Conservation (phyloP, 2,113 vertebrate genomes). For the Crotalus helleri region DNA sequence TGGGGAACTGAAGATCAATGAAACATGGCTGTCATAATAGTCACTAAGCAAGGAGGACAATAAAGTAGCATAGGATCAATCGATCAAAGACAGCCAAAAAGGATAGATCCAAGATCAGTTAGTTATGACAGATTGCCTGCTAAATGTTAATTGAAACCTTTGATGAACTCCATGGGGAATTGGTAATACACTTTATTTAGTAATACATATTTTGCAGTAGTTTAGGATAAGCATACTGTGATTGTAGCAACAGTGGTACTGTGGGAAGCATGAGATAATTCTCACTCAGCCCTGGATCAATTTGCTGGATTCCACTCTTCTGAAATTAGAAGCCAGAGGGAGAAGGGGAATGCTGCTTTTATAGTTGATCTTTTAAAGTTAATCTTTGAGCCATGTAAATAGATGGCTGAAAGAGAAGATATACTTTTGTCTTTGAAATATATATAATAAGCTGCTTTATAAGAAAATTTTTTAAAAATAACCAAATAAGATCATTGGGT, state of each 20-base stretch:
- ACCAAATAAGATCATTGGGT: neutral
- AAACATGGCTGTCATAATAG: neutral
- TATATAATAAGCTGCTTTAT: neutral
- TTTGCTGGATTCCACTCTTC: neutral
- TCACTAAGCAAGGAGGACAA: neutral
- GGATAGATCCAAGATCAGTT: neutral
- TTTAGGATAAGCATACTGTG: neutral
- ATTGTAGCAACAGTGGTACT: neutral
- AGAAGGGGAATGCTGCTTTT: neutral
- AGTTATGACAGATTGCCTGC: neutral
- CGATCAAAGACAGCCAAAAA: neutral
- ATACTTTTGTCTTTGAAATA: neutral
- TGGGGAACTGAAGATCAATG: neutral
- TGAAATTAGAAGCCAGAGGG: neutral
- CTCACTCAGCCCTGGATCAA: neutral
- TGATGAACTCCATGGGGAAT: neutral
- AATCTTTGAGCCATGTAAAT: neutral
- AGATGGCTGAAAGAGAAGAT: neutral
- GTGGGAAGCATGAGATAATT: neutral
- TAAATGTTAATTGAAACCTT: neutral
- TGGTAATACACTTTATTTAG: neutral
- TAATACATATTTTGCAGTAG: neutral
- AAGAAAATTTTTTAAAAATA: neutral
- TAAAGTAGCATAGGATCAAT: neutral
- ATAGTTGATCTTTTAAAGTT: neutral